phyloP scores from a whole-genome alignment of 1,140 invertebrate genomes.

The Drepana arcuata region DNA sequence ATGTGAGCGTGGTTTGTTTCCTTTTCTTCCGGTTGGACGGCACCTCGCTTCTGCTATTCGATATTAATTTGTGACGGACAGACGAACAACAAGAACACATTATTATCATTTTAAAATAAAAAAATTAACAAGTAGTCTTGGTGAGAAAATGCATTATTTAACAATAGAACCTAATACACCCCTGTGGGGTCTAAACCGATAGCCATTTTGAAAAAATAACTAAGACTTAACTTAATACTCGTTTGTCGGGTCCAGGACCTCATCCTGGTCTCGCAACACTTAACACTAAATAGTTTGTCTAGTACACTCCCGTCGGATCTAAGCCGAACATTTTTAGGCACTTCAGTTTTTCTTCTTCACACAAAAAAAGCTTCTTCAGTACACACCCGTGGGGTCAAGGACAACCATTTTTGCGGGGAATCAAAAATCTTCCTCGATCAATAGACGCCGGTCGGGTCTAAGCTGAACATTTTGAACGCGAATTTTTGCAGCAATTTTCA shows the following conservation, averaged over 20 bases:
- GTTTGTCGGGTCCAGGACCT: conserved; percentile 63
- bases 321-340: conserved; percentile 45
- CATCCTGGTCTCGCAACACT: conserved; percentile 29
- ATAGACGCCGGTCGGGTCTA: conserved; percentile 28
- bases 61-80: conserved; percentile 49
- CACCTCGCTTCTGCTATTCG: conserved; percentile 47
- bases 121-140: background rate
- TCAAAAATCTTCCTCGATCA: conserved; percentile 9
- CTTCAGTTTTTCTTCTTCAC: conserved; percentile 17
- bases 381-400: conserved; percentile 52
- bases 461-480: conserved; percentile 22
- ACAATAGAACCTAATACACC: conserved; percentile 15
- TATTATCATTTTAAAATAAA: background rate
- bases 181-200: conserved; percentile 41
- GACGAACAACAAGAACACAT: conserved; percentile 27
- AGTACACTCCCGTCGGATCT: conserved; percentile 51
- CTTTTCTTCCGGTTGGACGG: conserved; percentile 52
- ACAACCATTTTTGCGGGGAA: conserved; percentile 41
- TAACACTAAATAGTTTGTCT: conserved; percentile 27
- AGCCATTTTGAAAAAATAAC: conserved; percentile 25
- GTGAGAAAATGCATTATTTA: conserved; percentile 19
- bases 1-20: conserved; percentile 22
- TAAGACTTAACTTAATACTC: conserved; percentile 35
- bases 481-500: background rate
- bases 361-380: conserved; percentile 32